These are phyloP conservation scores for Labia minor DNA, from an alignment of 2,888 invertebrate species.

Conservation along the genomic window DNA sequence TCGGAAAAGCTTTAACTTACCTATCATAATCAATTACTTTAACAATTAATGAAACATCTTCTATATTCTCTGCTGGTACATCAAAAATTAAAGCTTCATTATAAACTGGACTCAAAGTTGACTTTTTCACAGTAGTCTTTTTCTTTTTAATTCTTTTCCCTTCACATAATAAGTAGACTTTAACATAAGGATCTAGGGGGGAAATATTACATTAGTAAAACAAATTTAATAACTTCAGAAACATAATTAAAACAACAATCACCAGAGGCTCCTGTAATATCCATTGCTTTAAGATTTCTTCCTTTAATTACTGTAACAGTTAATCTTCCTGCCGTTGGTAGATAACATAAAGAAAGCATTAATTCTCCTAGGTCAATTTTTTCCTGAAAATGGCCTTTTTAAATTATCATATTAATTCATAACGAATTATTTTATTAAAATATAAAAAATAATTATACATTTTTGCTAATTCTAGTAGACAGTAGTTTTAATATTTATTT, in stretches of 20 bases:
- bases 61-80: constrained; percentile 68
- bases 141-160: constrained; percentile 86
- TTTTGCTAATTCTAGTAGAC: too few relatives aligned
- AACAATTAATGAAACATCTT: constrained; percentile 68
- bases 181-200: constrained; percentile 87
- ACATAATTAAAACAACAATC: too few relatives aligned
- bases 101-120: constrained; percentile 77
- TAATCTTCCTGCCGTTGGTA: constrained; percentile 81
- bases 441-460: background rate
- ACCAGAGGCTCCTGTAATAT: constrained; percentile 88
- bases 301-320: constrained; percentile 87
- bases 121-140: constrained; percentile 81
- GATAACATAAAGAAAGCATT: constrained; percentile 81
- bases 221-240: too few relatives aligned
- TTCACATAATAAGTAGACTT: constrained; percentile 77
- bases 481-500: too few relatives aligned
- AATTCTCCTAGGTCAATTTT: constrained; percentile 82
- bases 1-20: too few relatives aligned
- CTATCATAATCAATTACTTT: constrained; percentile 86
- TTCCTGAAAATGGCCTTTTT: constrained; percentile 51
- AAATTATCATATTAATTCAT: constrained; percentile 16
- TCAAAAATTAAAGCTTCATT: constrained; percentile 92
- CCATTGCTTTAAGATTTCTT: constrained; percentile 82
- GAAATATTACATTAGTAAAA: too few relatives aligned
- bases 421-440: background rate